A percentile compares a stretch with the other conserved stretches of the same genome.
Conservation (phyloP, 2,797 vertebrate species). For the Pangasius mekongensis region DNA sequence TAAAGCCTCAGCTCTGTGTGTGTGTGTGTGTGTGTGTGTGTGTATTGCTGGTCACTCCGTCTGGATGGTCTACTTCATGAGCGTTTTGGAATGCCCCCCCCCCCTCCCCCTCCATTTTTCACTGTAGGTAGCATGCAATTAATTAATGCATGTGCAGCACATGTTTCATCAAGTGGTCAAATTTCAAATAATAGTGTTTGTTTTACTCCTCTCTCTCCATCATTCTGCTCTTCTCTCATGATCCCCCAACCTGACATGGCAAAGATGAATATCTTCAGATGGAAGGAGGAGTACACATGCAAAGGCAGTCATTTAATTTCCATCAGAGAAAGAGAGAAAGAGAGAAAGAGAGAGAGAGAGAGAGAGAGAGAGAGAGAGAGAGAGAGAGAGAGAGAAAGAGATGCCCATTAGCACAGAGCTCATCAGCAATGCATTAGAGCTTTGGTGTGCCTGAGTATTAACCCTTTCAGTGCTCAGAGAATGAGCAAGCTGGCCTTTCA, state of each 20-base stretch:
- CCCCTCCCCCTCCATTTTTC: slow-evolving; percentile 37
- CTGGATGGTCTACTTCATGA: slow-evolving; percentile 53
- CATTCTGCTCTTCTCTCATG: not conserved
- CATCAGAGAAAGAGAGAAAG: slow-evolving; percentile 62
- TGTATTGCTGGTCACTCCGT: slow-evolving; percentile 42
- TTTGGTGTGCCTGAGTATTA: slow-evolving; percentile 54
- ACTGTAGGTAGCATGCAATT: slow-evolving; percentile 68
- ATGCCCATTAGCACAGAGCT: slow-evolving; percentile 72
- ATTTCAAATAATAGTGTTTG: slow-evolving; percentile 71
- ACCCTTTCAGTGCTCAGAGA: slow-evolving; percentile 54
- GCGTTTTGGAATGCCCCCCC: slow-evolving; percentile 13
- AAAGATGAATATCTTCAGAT: slow-evolving; percentile 75
- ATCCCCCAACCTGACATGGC: slow-evolving; percentile 61
- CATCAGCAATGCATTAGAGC: slow-evolving; percentile 74
- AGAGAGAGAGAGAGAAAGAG: slow-evolving; percentile 50
- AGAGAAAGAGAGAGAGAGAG: slow-evolving; percentile 54
- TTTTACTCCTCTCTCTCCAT: slow-evolving; percentile 9
- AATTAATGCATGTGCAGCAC: slow-evolving; percentile 69
- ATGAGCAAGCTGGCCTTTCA: not conserved
- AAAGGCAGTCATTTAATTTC: slow-evolving; percentile 77
- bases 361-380: slow-evolving; percentile 58
- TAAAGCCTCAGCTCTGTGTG: not conserved
- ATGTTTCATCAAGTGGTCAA: slow-evolving; percentile 74
- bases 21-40: slow-evolving; percentile 29
- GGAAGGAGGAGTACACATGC: slow-evolving; percentile 72